Evolutionary conservation across 1,140 invertebrate species (phyloP), one percentile per base, ranked within the genome.

Genomic region (Camponotus floridanus): DNA sequence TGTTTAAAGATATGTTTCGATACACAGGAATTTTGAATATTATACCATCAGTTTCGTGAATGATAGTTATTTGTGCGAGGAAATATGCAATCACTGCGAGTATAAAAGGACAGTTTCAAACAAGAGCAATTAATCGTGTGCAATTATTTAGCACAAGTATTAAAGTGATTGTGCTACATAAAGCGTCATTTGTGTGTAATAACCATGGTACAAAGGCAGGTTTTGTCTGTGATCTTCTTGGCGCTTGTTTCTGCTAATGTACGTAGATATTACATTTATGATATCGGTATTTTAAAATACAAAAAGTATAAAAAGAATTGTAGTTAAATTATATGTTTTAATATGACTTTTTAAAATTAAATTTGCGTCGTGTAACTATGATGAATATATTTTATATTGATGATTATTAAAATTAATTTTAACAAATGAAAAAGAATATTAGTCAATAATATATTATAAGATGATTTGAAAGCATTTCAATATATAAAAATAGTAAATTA

Each of bases 201-300:
- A 33, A 85, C 31, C 21, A 85, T 85, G 81, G 61, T 8, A 18
- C 42, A 2, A 85, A 62, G 31, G 5, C 39, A 65, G 8, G 4
- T 64, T 3, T 6, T 76, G 26, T 55, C 48, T 42, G 39, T 13
- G 15, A 15, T 64, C 4, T 85, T 85, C n/a, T 2, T 78, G 36
- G 18, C 15, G 42, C 42, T 84, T 13, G n/a, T 78, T 76, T 76
- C 71, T 13, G 15, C 59, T 42, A 85, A 64, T 45, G 81, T 84
- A 76, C 7, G 81, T 85, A 51, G 4, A 26, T 21, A 61, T 51
- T 42, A 1, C 6, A 42, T 3, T 8, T 42, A 0, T 78, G 18
- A 55, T 57, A 36, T 5, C 2, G 1, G 55, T 80, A 42, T 80
- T 65, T 8, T 36, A 39, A 26, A 64, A 13, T 36, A 42, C 0